Evolutionary conservation across 2,113 vertebrate genomes (phyloP), one percentile per base, ranked within the genome.

Genomic region (Carassius auratus): DNA sequence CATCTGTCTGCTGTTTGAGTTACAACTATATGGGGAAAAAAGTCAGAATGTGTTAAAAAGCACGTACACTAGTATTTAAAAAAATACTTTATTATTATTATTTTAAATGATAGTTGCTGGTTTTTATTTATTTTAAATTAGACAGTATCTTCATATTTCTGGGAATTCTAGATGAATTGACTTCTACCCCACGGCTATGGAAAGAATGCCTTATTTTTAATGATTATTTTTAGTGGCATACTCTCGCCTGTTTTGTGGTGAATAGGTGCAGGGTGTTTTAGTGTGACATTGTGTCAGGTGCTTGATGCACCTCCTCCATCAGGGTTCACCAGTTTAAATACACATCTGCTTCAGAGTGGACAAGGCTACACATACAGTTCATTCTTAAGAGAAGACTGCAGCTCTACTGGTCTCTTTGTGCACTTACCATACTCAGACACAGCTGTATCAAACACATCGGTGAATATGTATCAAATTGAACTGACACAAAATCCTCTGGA

Each of bases 401-500:
- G 68, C 50, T 48, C 76, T 75, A 13, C 69, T 42, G 38, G 45
- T 26, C 36, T 15, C 1, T 62, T 52, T 52, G 50, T 52, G 50
- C 50, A 15, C 3, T 30, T 42, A 30, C 33, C 45, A 75, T 36
- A 68, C 55, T 15, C 48, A 50, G 48, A 73, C 76, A 73, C 48
- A 71, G 15, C 68, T 38, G 17, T 42, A 17, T 42, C 73, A 71
- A 85, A 86, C 89, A 86, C 88, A 86, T 52, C 1, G 26, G 55
- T 59, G 78, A 88, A 85, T 76, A 96, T 96, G 96, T 92, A 94
- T 15, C 89, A 93, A 79, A 91, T 89, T 38, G 92, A 92, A 50
- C 95, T 97, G 69, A 97, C 95, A 3, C 96, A 96, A 82, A 97
- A 92, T 14, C 95, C 95, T 74, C 93, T 97, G 87, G 95, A 97